These are phyloP conservation scores for Parasteatoda lunata DNA, from an alignment of 2,888 invertebrate genomes.

Conservation along the genomic window DNA sequence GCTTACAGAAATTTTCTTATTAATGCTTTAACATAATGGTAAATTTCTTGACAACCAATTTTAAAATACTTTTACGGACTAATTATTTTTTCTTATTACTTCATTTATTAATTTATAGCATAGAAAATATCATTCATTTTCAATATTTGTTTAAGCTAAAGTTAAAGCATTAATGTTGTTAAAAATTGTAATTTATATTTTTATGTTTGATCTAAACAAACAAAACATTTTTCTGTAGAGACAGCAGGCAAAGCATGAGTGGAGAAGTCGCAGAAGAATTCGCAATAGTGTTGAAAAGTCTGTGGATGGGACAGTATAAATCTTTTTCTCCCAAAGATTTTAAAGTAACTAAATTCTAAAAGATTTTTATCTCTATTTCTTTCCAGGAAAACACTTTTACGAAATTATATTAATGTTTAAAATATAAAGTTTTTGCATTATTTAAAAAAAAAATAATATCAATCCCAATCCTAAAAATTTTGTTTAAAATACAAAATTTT, in stretches of 20 bases:
- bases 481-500: not conserved
- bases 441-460: not conserved
- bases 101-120: too few relatives aligned
- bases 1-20: too few relatives aligned
- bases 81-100: too few relatives aligned
- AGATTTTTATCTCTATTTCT: not conserved
- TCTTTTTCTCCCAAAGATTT: constrained; percentile 86
- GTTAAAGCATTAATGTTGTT: too few relatives aligned
- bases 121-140: too few relatives aligned
- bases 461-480: not conserved
- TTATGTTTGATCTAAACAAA: not conserved
- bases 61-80: too few relatives aligned
- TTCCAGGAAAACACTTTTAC: too few relatives aligned
- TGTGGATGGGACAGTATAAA: constrained; percentile 88
- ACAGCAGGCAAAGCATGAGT: constrained; percentile 73
- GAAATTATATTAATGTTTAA: not conserved
- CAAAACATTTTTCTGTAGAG: constrained; percentile 69
- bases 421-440: not conserved
- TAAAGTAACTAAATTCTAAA: constrained; percentile 77
- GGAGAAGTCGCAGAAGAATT: constrained; percentile 88
- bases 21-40: too few relatives aligned
- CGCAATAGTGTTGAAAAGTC: constrained; percentile 82
- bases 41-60: too few relatives aligned
- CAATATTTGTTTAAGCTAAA: too few relatives aligned
- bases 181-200: too few relatives aligned